Evolutionary conservation across 2,113 vertebrate species (phyloP), one percentile per base, ranked within the genome.

Genomic region (Lates calcarifer): DNA sequence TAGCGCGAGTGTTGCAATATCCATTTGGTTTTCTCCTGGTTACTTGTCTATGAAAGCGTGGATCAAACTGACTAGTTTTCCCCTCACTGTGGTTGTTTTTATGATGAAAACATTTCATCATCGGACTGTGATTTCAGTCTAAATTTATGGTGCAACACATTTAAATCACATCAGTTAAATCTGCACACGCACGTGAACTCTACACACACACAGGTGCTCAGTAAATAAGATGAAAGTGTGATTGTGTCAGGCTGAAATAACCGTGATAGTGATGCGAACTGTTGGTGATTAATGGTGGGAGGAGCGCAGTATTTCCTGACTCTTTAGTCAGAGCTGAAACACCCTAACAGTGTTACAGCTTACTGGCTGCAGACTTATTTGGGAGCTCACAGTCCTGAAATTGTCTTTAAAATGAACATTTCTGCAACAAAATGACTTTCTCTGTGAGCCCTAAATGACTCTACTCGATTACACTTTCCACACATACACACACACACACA

Each of bases 381-480:
- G 20, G 45, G 33, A 66, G 60, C 61, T 62, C 66, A 0, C n/a
- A 2, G 73, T 82, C 55, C 56, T 51, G 61, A 80, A 89, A 87
- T 79, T 66, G 62, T 89, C 72, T 86, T 79, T 51, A 72, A 86
- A 77, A 77, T 69, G 56, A 53, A 84, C 56, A 53, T 86, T 87
- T 84, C 68, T 73, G 85, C 60, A 39, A 74, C 73, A 73, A 88
- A 91, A 86, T 77, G 31, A 83, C 73, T 91, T 84, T 83, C 56
- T 71, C 28, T n/a, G 29, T 20, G 61, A 73, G 79, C 65, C 53
- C 60, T 57, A 77, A 91, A 91, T 85, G 77, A 91, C 86, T 89
- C 79, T 13, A 45, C 83, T 88, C 60, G 15, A 84, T 92, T 86
- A 73, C 83, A 39, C 79, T 79, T 60, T 76, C 26, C 65, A 57